Evolutionary conservation across 2,888 invertebrate species (phyloP).

Genomic region (Xestoiulus laeticollis): DNA sequence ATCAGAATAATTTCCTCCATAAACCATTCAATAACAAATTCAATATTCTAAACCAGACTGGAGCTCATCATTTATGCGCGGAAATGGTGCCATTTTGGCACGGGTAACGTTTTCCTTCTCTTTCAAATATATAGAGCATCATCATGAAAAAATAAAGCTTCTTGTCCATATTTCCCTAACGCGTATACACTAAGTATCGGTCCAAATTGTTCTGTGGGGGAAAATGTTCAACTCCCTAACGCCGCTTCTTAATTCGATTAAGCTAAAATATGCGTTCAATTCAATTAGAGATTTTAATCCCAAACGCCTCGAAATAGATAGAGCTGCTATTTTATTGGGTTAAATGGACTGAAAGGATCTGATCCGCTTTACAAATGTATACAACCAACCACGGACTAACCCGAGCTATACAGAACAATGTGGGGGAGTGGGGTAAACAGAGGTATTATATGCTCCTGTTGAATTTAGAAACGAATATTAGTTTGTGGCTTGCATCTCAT

Average conservation of each 20-base stretch:
- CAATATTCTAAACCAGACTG: neutral
- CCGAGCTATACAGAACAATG: neutral
- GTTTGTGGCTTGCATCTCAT: neutral
- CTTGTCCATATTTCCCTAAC: neutral
- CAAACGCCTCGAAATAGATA: slow-evolving; percentile 33
- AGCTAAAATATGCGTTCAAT: slow-evolving; percentile 48
- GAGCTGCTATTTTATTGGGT: slow-evolving; percentile 44
- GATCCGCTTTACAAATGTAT: neutral
- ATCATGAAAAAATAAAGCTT: neutral
- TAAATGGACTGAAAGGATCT: slow-evolving; percentile 46
- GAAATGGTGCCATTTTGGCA: neutral
- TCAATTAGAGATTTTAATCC: slow-evolving; percentile 46
- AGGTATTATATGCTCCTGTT: neutral
- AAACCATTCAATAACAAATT: neutral
- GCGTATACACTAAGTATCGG: neutral
- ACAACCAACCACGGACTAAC: neutral
- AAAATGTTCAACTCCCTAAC: slow-evolving; percentile 11
- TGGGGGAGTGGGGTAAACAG: neutral
- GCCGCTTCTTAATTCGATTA: slow-evolving; percentile 44
- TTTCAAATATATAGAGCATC: neutral
- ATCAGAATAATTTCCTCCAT: neutral
- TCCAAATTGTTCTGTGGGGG: neutral
- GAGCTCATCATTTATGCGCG: neutral
- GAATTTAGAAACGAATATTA: neutral
- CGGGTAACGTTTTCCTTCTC: neutral